These are phyloP conservation scores for Ctenosaura bakeri DNA, from an alignment of 2,797 vertebrate genomes.

Conservation along the genomic window DNA sequence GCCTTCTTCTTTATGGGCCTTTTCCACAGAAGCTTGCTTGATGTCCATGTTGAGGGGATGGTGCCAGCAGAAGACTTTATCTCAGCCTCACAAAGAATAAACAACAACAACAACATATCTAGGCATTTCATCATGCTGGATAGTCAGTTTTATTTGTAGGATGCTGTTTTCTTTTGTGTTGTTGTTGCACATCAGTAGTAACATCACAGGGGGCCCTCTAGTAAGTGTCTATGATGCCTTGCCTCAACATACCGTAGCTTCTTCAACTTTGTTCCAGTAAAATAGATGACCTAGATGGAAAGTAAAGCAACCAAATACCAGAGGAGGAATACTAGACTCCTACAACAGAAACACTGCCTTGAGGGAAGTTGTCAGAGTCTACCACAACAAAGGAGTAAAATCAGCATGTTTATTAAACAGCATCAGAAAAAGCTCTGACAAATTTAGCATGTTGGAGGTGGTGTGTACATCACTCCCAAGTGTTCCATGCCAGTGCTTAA, in stretches of 20 bases:
- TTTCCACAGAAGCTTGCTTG: not conserved
- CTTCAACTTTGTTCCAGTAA: not conserved
- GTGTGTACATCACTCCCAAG: not conserved
- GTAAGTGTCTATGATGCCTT: not conserved
- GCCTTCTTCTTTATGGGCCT: not conserved
- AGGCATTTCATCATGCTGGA: constrained; percentile 11
- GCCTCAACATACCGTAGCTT: not conserved
- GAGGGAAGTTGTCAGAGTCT: not conserved
- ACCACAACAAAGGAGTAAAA: not conserved
- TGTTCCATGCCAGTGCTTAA: not conserved
- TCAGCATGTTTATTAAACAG: not conserved
- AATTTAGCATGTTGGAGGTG: not conserved
- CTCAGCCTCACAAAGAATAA: too few relatives aligned
- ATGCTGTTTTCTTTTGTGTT: not conserved
- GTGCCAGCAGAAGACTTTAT: not conserved
- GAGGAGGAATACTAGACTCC: not conserved
- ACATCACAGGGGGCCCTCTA: not conserved
- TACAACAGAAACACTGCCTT: not conserved
- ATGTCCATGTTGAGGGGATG: not conserved
- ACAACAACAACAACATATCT: too few relatives aligned
- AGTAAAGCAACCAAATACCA: too few relatives aligned
- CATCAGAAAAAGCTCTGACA: not conserved
- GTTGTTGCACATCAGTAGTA: not conserved
- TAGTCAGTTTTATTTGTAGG: not conserved
- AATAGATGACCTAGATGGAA: not conserved